Conservation (phyloP, 53 echinoderm and acorn worm genomes). For the Stichopus horrens region DNA sequence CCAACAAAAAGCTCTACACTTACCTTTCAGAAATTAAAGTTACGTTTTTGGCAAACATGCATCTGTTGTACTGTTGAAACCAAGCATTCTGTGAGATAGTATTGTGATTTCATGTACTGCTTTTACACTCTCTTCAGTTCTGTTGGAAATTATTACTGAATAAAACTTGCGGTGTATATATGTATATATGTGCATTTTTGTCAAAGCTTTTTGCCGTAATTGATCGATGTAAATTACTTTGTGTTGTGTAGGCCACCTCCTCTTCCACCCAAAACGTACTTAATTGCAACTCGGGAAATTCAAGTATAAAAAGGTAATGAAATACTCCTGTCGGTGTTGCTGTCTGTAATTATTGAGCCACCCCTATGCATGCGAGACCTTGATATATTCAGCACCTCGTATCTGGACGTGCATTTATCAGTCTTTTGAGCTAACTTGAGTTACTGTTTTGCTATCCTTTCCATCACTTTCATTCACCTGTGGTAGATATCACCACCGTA, state of each 20-base stretch:
- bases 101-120: no score
- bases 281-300: constrained; percentile 22
- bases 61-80: no score
- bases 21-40: no score
- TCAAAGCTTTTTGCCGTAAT: no score
- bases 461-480: not conserved
- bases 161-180: no score
- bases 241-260: constrained; percentile 29
- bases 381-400: not conserved
- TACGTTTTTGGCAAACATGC: no score
- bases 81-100: no score
- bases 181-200: no score
- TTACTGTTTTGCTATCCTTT: not conserved
- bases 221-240: not conserved
- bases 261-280: constrained; percentile 38
- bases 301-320: not conserved
- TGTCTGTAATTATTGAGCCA: not conserved
- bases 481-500: no score
- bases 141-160: no score
- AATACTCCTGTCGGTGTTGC: not conserved
- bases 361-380: not conserved
- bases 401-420: not conserved
- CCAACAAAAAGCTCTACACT: no score
- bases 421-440: not conserved
- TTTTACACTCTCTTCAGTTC: no score